Percentiles rank a stretch among this genome's conserved stretches.
phyloP scores from a whole-genome alignment of 2,797 vertebrate species.

The Sebastes minor region DNA sequence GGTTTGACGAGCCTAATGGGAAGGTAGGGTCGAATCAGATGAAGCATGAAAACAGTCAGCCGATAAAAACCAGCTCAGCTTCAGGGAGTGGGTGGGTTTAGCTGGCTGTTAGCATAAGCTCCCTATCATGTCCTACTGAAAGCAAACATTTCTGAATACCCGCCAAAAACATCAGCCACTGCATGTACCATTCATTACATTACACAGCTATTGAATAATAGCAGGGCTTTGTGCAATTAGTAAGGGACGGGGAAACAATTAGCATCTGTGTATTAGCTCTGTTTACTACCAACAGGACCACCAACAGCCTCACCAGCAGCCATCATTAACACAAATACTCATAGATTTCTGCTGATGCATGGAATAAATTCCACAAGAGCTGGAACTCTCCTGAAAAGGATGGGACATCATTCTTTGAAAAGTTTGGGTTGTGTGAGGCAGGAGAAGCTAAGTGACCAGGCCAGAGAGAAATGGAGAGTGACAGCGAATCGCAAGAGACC shows the following conservation, averaged over 20 bases:
- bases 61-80: conserved; percentile 46
- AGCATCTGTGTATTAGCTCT: not conserved
- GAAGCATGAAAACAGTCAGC: conserved; percentile 45
- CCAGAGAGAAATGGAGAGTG: not conserved
- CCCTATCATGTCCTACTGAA: conserved; percentile 14
- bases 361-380: not conserved
- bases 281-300: not conserved
- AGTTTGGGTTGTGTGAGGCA: not conserved
- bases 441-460: not conserved
- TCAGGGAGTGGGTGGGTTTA: conserved; percentile 36
- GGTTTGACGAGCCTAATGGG: conserved; percentile 41
- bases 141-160: conserved; percentile 18
- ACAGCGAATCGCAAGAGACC: not conserved
- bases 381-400: not conserved
- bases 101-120: conserved; percentile 37
- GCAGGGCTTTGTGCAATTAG: conserved; percentile 2
- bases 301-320: not conserved
- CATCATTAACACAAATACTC: not conserved
- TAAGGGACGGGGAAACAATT: not conserved
- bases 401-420: not conserved
- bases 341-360: not conserved
- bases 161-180: conserved; percentile 17
- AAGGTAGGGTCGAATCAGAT: conserved; percentile 26
- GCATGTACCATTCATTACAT: not conserved
- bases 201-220: not conserved